Evolutionary conservation across 2,797 vertebrate genomes (phyloP).

Genomic region (Oceanodroma leucorhoa): DNA sequence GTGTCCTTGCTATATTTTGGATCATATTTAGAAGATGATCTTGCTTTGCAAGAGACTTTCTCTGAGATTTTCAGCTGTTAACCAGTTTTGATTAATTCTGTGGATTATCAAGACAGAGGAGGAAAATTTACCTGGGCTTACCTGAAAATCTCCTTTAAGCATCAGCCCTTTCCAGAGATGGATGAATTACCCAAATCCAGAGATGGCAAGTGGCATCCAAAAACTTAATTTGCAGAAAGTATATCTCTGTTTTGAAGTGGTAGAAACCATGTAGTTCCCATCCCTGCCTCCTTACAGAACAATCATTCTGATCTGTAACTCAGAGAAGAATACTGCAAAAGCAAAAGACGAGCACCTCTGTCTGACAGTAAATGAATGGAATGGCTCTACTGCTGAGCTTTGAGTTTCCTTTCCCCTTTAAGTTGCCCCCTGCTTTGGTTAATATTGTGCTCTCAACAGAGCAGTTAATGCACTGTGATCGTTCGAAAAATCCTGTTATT

Average conservation of each 20-base stretch:
- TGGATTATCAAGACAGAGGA: not conserved
- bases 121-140: not conserved
- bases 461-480: not conserved
- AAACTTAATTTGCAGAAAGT: not conserved
- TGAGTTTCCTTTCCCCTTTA: not conserved
- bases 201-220: not conserved
- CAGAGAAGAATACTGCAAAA: not conserved
- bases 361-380: not conserved
- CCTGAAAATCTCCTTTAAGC: slow-evolving; percentile 4
- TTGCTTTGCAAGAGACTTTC: not conserved
- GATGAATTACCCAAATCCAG: not conserved
- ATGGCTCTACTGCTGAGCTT: not conserved
- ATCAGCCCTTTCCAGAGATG: not conserved
- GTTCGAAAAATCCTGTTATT: not conserved
- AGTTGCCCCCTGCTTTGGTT: not conserved
- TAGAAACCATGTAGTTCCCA: not conserved
- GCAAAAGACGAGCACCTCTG: not conserved
- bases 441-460: not conserved
- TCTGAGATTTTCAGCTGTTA: not conserved
- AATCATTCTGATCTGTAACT: not conserved
- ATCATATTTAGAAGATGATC: not conserved
- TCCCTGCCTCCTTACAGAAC: not conserved
- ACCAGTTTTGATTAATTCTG: not conserved
- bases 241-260: not conserved
- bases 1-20: not conserved